These are phyloP conservation scores for Catharus ustulatus DNA, from an alignment of 2,797 vertebrate genomes.

Conservation along the genomic window DNA sequence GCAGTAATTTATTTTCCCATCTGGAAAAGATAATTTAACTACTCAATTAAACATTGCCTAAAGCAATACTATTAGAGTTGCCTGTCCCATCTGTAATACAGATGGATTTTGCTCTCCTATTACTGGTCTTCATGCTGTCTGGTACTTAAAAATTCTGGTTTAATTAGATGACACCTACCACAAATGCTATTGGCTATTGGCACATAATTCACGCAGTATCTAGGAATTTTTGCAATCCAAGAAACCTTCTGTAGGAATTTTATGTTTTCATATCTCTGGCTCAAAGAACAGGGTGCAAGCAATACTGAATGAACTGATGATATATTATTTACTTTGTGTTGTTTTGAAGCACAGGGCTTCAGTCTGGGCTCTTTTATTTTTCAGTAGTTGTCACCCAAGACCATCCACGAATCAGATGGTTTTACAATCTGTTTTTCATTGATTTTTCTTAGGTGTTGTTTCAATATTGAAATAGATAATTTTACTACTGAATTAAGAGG, in stretches of 20 bases:
- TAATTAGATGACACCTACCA: constrained; percentile 58
- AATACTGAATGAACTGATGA: neutral
- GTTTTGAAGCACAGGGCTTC: neutral
- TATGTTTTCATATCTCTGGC: neutral
- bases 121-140: constrained; percentile 50
- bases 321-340: neutral
- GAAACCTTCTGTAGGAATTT: constrained; percentile 24
- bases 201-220: constrained; percentile 40
- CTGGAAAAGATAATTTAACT: constrained; percentile 66
- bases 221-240: constrained; percentile 47
- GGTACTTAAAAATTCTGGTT: constrained; percentile 55
- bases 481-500: constrained; percentile 32
- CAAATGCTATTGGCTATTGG: constrained; percentile 28
- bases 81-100: constrained; percentile 53
- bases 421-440: neutral
- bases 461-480: neutral
- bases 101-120: constrained; percentile 48
- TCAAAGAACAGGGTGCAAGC: neutral
- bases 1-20: constrained; percentile 61
- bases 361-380: neutral
- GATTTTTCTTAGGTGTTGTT: constrained; percentile 14
- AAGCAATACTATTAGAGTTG: constrained; percentile 46
- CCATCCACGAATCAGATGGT: neutral
- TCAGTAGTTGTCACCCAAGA: neutral
- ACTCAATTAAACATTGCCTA: constrained; percentile 67